Base-by-base conservation (phyloP, 2,888 invertebrate species). In the Torymus texanus region DNA sequence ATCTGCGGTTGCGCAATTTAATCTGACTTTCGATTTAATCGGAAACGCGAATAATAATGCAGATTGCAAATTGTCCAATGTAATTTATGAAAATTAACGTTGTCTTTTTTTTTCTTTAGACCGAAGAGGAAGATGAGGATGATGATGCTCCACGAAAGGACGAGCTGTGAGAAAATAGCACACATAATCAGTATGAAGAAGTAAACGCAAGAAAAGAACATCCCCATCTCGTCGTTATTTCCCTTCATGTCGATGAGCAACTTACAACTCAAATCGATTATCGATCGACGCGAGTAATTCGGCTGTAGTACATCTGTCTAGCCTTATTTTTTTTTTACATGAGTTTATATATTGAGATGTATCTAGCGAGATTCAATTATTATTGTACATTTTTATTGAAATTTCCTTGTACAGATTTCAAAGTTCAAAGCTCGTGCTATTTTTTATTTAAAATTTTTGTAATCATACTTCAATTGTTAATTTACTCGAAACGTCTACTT, bases 101-200 rank as follows among this genome's bases (percentile, higher is more conserved):
- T 8, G 18, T 21, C 21, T 67, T 56, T 16, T 73, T 77, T 56
- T 76, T 53, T 86, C 82, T 87, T 51, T 83, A 92, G 92, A 92
- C 91, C 82, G 93, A 93, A 81, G 94, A 94, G 85, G 93, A 93
- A 83, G 94, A 94, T 62, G 95, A 95, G 85, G 95, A 95, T 81
- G 95, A 95, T 70, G 95, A 94, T 85, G 91, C 92, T 85, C 94
- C 94, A 85, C 92, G 93, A 87, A 95, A 94, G 88, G 96, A 96
- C 90, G 96, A 96, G 91, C 92, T 96, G 92, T 96, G 95, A 94
- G 82, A 79, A 66, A 62, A 66, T 71, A 18, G 56, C 75, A 82
- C 83, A 81, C 79, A 74, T 81, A 80, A 80, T 70, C 53, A 85
- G 82, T 83, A 84, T 84, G 76, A 83, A 80, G 68, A 80, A 83